Conservation (phyloP, 2,888 invertebrate genomes). For the Tachina fera region DNA sequence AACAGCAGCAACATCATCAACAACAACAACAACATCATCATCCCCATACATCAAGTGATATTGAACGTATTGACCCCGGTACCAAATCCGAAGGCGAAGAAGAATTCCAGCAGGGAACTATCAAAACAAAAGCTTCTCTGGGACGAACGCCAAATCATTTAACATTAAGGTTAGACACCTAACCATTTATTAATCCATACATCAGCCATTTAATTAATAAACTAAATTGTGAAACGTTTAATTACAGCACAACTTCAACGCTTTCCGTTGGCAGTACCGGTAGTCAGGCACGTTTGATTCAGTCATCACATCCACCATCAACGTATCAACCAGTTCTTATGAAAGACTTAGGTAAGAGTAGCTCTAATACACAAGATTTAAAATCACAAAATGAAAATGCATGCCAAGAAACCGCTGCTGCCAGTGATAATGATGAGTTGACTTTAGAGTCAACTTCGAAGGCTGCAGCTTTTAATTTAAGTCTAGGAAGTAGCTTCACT, state of each 20-base stretch:
- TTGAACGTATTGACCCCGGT: conserved; percentile 87
- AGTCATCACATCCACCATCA: conserved; percentile 96
- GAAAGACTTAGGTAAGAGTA: conserved; percentile 93
- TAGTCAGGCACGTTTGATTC: conserved; percentile 95
- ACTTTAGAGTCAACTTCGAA: conserved; percentile 76
- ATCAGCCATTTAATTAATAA: not conserved
- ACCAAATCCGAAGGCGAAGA: conserved; percentile 94
- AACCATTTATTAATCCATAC: not conserved
- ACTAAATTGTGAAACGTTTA: not conserved
- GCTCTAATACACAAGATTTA: conserved; percentile 75
- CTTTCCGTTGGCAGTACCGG: conserved; percentile 96
- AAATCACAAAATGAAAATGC: conserved; percentile 75
- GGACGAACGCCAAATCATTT: conserved; percentile 97
- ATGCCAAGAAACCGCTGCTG: conserved; percentile 64
- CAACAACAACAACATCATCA: conserved; percentile 78
- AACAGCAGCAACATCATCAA: conserved; percentile 56
- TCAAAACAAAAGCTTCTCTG: conserved; percentile 87
- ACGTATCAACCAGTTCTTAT: conserved; percentile 94
- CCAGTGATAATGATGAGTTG: conserved; percentile 65
- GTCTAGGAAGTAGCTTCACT: conserved; percentile 79
- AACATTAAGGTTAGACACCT: conserved; percentile 90
- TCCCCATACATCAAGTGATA: conserved; percentile 83
- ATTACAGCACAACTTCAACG: conserved; percentile 93
- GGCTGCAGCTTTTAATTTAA: conserved; percentile 81
- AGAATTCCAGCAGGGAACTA: conserved; percentile 87